Evolutionary conservation across 2,888 invertebrate species (phyloP).

Genomic region (Carabus problematicus): DNA sequence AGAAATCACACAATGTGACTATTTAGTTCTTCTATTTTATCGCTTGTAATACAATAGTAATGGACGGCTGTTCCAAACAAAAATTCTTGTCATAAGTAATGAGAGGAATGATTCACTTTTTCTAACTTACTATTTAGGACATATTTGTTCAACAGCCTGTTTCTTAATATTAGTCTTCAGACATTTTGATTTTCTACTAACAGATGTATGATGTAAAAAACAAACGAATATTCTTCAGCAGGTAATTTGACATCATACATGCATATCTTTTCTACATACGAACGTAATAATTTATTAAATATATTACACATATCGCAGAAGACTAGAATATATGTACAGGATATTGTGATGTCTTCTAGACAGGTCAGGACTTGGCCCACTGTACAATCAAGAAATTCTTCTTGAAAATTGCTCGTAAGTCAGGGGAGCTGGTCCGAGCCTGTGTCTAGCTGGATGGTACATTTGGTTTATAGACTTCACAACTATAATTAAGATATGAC

Average conservation of each 20-base stretch:
- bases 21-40: background rate
- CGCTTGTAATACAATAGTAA: conserved; percentile 1
- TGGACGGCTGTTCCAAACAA: conserved; percentile 29
- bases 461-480: too few relatives aligned
- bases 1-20: conserved; percentile 1
- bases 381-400: too few relatives aligned
- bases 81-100: background rate
- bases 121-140: conserved; percentile 21
- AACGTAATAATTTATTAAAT: too few relatives aligned
- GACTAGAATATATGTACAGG: too few relatives aligned
- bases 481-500: conserved; percentile 3
- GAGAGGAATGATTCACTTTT: conserved; percentile 25
- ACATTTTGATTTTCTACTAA: conserved; percentile 2
- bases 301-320: too few relatives aligned
- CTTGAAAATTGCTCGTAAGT: too few relatives aligned
- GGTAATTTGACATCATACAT: too few relatives aligned
- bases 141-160: conserved; percentile 31
- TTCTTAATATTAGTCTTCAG: conserved; percentile 16
- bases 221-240: background rate
- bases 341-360: too few relatives aligned
- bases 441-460: too few relatives aligned
- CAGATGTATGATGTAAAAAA: background rate
- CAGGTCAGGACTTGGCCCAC: too few relatives aligned
- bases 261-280: too few relatives aligned
- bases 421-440: too few relatives aligned